Conservation (phyloP, 2,113 vertebrate genomes). For the Perca schrenkii region DNA sequence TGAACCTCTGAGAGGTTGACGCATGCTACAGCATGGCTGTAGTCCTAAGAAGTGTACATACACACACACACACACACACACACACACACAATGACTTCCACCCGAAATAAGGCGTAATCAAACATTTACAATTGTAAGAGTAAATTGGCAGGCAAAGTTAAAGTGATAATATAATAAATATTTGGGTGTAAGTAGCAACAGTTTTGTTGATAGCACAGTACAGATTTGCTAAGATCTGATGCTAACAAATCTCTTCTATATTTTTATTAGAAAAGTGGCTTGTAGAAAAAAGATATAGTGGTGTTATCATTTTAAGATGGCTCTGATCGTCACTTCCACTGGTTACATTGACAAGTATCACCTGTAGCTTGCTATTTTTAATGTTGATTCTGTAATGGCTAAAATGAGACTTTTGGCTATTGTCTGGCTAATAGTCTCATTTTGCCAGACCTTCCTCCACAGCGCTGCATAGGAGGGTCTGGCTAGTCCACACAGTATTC, state of each 20-base stretch:
- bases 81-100: not conserved
- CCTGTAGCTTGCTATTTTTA: too few relatives aligned
- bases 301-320: not conserved
- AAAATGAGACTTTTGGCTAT: too few relatives aligned
- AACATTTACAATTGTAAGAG: not conserved
- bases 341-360: too few relatives aligned
- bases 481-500: too few relatives aligned
- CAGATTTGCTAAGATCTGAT: too few relatives aligned
- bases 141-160: not conserved
- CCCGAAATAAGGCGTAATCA: not conserved
- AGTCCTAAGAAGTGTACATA: not conserved
- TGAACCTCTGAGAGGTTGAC: not conserved
- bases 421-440: too few relatives aligned
- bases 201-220: not conserved
- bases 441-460: too few relatives aligned
- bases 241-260: not conserved
- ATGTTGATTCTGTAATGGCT: too few relatives aligned
- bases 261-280: not conserved
- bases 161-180: not conserved
- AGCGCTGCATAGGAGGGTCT: too few relatives aligned
- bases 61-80: not conserved
- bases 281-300: not conserved
- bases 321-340: not conserved
- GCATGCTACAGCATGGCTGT: not conserved
- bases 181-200: not conserved